Conservation (phyloP, 2,888 invertebrate genomes). For the Cryptus armator region DNA sequence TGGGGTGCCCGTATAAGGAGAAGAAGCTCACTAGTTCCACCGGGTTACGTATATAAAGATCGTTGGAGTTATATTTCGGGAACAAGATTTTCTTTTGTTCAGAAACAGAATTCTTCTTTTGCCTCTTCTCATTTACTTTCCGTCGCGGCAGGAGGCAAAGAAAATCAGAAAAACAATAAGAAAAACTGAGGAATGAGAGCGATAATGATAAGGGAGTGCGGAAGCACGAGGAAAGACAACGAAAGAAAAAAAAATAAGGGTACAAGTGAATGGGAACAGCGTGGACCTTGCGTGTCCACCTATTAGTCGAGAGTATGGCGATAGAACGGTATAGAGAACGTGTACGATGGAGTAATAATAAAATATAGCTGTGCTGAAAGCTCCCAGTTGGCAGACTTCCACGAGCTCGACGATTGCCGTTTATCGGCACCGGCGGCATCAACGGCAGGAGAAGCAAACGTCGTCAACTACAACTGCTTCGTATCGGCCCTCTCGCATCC, state of each 20-base stretch:
- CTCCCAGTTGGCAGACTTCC: constrained; percentile 54
- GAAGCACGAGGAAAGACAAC: background rate
- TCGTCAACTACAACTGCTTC: constrained; percentile 15
- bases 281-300: background rate
- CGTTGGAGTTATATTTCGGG: background rate
- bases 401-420: constrained; percentile 57
- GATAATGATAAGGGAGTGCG: background rate
- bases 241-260: background rate
- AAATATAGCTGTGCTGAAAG: constrained; percentile 49
- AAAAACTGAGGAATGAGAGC: constrained; percentile 17
- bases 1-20: background rate
- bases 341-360: constrained; percentile 6
- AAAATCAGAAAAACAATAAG: background rate
- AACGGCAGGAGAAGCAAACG: constrained; percentile 15
- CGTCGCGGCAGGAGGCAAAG: background rate
- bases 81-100: constrained; percentile 29
- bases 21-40: background rate
- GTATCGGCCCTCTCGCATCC: background rate
- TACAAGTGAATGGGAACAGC: background rate
- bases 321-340: background rate
- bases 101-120: background rate
- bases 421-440: constrained; percentile 41
- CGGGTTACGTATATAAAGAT: background rate
- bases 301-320: constrained; percentile 23
- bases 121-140: background rate